A percentile compares a stretch with the other conserved stretches of the same genome.
phyloP scores from a whole-genome alignment of 2,888 invertebrate species.

The Diarsia rubi region DNA sequence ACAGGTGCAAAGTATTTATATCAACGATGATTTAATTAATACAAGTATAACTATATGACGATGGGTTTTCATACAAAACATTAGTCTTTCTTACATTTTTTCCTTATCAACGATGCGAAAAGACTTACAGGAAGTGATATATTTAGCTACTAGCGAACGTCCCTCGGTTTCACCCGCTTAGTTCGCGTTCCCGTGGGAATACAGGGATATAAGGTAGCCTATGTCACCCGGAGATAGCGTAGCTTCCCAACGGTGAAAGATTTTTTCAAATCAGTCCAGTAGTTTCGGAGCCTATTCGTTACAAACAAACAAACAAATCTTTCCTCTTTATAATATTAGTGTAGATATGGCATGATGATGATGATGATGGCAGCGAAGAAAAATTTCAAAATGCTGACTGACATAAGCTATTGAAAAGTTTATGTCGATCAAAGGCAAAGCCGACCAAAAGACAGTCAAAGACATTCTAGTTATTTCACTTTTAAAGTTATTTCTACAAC shows the following conservation, averaged over 20 bases:
- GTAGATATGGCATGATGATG: too few relatives aligned
- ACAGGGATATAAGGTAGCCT: too few relatives aligned
- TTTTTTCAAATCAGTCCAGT: too few relatives aligned
- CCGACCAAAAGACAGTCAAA: neutral
- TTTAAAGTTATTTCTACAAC: too few relatives aligned
- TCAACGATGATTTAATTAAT: neutral
- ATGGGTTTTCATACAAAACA: neutral
- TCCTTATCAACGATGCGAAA: neutral
- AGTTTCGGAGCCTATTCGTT: too few relatives aligned
- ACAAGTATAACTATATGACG: neutral
- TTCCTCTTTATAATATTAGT: too few relatives aligned
- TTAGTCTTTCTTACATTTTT: neutral
- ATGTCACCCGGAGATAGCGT: too few relatives aligned
- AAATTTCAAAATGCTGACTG: neutral
- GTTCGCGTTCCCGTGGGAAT: too few relatives aligned
- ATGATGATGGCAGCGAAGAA: neutral
- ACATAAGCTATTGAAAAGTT: neutral
- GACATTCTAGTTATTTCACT: neutral
- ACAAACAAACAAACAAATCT: too few relatives aligned
- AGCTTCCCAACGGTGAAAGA: too few relatives aligned
- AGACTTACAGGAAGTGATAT: neutral
- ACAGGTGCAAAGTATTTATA: constrained; percentile 7
- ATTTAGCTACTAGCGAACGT: too few relatives aligned
- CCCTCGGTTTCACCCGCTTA: too few relatives aligned
- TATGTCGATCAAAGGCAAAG: neutral